These are phyloP conservation scores for Eutolmus rufibarbis DNA, from an alignment of 2,888 invertebrate genomes.

Conservation along the genomic window DNA sequence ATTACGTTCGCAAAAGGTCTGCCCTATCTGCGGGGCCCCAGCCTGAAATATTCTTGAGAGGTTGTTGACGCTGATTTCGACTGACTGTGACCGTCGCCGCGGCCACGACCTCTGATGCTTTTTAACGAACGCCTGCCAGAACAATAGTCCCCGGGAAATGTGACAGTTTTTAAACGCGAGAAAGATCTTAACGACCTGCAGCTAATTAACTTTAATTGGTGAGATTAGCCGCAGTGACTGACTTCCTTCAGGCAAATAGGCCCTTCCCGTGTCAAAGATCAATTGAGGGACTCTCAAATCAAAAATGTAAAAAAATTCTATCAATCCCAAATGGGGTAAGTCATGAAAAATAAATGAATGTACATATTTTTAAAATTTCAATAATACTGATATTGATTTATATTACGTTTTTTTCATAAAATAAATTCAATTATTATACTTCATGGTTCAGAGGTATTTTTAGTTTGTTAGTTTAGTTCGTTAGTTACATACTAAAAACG, in stretches of 20 bases:
- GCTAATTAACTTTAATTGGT: constrained; percentile 23
- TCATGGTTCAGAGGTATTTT: too few species aligned
- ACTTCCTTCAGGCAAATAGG: not conserved
- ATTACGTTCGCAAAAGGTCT: constrained; percentile 1
- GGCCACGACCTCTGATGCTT: not conserved
- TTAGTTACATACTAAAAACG: too few species aligned
- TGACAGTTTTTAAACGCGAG: not conserved
- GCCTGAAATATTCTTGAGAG: not conserved
- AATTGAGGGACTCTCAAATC: not conserved
- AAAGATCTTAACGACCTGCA: constrained; percentile 12
- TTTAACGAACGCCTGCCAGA: not conserved
- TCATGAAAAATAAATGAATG: not conserved
- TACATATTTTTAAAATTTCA: not conserved
- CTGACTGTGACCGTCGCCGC: not conserved
- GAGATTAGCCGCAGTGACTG: not conserved
- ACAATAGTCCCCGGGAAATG: not conserved
- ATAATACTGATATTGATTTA: too few species aligned
- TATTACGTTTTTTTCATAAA: too few species aligned
- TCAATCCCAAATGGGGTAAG: too few species aligned
- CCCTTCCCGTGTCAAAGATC: constrained; percentile 8
- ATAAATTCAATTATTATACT: too few species aligned
- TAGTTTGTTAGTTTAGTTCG: too few species aligned
- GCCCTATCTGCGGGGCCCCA: not conserved
- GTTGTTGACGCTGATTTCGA: constrained; percentile 28
- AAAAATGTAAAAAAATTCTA: not conserved